These are phyloP conservation scores for Mimas tiliae DNA, from an alignment of 2,888 invertebrate species.

Conservation along the genomic window DNA sequence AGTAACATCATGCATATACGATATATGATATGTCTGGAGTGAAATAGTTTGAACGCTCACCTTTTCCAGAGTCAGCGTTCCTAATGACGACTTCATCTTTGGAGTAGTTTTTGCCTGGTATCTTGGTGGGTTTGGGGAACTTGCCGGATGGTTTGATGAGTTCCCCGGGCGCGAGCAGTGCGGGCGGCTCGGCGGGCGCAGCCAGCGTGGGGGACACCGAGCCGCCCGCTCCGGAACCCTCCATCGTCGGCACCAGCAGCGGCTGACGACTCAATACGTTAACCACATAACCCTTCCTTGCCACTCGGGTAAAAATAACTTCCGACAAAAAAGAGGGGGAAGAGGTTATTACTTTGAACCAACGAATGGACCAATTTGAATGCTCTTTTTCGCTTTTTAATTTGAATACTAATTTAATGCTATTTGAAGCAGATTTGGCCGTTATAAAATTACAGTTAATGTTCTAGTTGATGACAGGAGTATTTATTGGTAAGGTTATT, in stretches of 20 bases:
- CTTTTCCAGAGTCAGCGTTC: conserved; percentile 98
- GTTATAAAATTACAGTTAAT: too few species aligned
- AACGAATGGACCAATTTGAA: too few species aligned
- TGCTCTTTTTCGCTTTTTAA: too few species aligned
- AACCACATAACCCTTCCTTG: too few species aligned
- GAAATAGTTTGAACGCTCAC: conserved; percentile 73
- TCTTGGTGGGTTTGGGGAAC: conserved; percentile 94
- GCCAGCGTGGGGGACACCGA: conserved; percentile 85
- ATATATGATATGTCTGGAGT: too few species aligned
- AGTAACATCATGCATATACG: conserved; percentile 22
- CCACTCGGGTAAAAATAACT: too few species aligned
- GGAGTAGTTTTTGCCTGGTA: conserved; percentile 96
- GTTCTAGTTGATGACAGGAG: too few species aligned
- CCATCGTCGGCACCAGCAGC: conserved; percentile 80
- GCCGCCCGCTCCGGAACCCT: conserved; percentile 78
- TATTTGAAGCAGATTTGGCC: too few species aligned
- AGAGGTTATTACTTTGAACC: too few species aligned
- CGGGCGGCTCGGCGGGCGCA: conserved; percentile 80
- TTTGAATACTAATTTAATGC: too few species aligned
- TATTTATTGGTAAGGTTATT: too few species aligned
- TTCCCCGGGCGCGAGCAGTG: conserved; percentile 91
- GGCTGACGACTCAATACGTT: conserved; percentile 52
- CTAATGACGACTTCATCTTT: conserved; percentile 98
- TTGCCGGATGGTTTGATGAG: conserved; percentile 95
- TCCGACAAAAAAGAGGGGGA: too few species aligned